phyloP scores from a whole-genome alignment of 2,888 invertebrate species.

The Aradus depressus region DNA sequence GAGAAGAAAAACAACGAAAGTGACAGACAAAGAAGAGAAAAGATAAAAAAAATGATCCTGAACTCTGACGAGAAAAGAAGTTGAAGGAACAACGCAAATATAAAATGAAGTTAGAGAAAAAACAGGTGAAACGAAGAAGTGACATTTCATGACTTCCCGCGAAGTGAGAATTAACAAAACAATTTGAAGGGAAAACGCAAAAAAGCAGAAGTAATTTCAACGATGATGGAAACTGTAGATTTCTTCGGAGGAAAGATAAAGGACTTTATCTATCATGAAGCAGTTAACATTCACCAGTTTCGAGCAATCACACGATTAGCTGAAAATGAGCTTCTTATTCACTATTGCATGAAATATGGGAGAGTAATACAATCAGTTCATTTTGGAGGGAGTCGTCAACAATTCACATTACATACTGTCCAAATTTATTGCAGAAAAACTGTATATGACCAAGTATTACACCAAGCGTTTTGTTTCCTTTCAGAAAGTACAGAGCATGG shows the following conservation, averaged over 20 bases:
- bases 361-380: background rate
- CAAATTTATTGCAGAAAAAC: conserved; percentile 3
- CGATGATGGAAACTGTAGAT: too few relatives aligned
- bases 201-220: too few relatives aligned
- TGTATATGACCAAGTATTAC: background rate
- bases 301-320: background rate
- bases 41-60: too few relatives aligned
- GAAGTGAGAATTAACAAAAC: too few relatives aligned
- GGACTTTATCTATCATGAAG: background rate
- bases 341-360: background rate
- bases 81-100: too few relatives aligned
- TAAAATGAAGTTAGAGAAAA: too few relatives aligned
- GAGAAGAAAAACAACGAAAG: too few relatives aligned
- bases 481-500: conserved; percentile 1
- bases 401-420: background rate
- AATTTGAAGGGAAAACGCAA: too few relatives aligned
- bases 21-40: too few relatives aligned
- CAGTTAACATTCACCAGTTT: background rate
- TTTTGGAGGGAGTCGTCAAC: background rate
- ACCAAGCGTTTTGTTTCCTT: conserved; percentile 1
- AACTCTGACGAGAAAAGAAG: too few relatives aligned
- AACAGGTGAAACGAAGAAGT: too few relatives aligned
- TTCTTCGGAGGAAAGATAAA: background rate
- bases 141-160: too few relatives aligned
- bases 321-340: background rate